These are phyloP conservation scores for Erythrolamprus reginae DNA, from an alignment of 2,113 vertebrate genomes.

Conservation along the genomic window DNA sequence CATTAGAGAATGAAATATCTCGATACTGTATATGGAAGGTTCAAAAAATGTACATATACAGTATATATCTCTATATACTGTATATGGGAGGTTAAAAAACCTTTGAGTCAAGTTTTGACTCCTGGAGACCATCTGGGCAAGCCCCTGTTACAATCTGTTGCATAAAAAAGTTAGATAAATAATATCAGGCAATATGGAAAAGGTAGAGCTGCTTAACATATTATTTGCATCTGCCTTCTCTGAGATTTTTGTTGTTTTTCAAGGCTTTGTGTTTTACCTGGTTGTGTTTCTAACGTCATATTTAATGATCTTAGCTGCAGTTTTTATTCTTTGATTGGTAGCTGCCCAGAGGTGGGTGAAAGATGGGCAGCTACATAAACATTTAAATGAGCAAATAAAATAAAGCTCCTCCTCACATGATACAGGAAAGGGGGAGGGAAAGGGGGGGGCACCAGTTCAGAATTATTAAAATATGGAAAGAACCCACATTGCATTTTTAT, in stretches of 20 bases:
- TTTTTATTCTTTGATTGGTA: no score
- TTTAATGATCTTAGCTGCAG: no score
- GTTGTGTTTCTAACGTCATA: no score
- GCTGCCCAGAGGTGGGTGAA: no score
- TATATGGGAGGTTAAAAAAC: no score
- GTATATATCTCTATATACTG: no score
- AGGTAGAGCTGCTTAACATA: background rate
- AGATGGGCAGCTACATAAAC: no score
- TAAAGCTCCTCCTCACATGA: background rate
- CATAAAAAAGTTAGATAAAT: background rate
- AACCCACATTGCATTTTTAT: background rate
- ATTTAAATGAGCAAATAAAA: background rate
- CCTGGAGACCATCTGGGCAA: background rate
- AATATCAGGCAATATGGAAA: background rate
- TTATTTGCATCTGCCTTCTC: background rate
- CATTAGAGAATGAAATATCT: background rate
- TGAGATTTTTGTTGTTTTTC: background rate
- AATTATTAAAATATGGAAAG: background rate
- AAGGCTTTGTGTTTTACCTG: no score
- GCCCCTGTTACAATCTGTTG: background rate
- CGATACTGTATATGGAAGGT: no score
- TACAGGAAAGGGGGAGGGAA: no score
- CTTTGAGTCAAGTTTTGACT: background rate
- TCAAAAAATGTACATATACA: no score
- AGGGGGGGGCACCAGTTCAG: no score